These are phyloP conservation scores for Sebastes ruberrimus DNA, from an alignment of 2,797 vertebrate species.

Conservation along the genomic window DNA sequence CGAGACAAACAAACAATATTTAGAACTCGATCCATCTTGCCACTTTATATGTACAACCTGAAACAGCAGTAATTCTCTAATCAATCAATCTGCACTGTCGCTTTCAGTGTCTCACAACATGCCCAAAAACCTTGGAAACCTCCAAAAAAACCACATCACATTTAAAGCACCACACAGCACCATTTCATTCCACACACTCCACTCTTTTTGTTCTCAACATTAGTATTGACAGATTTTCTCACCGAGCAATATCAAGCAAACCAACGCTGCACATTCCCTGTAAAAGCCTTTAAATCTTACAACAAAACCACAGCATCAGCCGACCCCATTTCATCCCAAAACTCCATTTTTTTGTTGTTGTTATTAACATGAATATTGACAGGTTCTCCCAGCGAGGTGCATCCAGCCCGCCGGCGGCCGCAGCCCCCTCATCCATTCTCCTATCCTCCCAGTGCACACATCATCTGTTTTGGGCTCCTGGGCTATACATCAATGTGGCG, in stretches of 20 bases:
- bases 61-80: neutral
- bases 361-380: constrained; percentile 59
- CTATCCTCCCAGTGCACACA: constrained; percentile 56
- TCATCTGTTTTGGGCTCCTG: constrained; percentile 64
- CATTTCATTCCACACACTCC: neutral
- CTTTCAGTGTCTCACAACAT: neutral
- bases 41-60: neutral
- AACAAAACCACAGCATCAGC: constrained; percentile 32
- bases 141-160: neutral
- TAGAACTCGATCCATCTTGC: neutral
- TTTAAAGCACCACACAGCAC: neutral
- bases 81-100: neutral
- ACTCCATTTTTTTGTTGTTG: constrained; percentile 1
- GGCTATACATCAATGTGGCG: constrained; percentile 69
- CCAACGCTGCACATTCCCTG: neutral
- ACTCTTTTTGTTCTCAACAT: constrained; percentile 11
- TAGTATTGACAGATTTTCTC: constrained; percentile 41
- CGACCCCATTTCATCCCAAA: constrained; percentile 9
- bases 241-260: neutral
- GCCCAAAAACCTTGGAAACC: neutral
- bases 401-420: constrained; percentile 4
- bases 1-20: constrained; percentile 8
- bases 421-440: constrained; percentile 48
- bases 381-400: constrained; percentile 34
- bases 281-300: constrained; percentile 32